Evolutionary conservation across 1,140 invertebrate genomes (phyloP).

Genomic region (Lysiphlebus fabarum): DNA sequence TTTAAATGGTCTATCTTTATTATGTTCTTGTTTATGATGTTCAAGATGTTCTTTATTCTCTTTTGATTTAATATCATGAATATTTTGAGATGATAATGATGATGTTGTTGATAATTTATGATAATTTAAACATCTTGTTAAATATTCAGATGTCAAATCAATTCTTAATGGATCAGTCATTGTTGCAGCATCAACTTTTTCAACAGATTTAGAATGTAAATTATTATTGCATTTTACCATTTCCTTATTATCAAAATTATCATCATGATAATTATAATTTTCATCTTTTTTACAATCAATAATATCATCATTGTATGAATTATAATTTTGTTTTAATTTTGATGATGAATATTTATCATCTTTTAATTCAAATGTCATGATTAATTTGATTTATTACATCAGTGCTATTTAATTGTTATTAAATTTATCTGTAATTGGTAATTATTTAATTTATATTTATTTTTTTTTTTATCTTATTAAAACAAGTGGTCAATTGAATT

Average conservation of each 20-base stretch:
- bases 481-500: no score
- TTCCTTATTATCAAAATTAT: conserved; percentile 47
- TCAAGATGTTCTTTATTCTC: conserved; percentile 57
- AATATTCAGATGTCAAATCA: conserved; percentile 50
- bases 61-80: conserved; percentile 39
- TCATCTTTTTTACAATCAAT: no score
- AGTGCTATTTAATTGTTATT: no score
- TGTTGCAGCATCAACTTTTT: conserved; percentile 56
- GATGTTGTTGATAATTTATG: no score
- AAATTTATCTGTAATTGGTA: background rate
- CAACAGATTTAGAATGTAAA: conserved; percentile 44
- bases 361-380: conserved; percentile 46
- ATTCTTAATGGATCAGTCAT: conserved; percentile 57
- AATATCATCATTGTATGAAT: no score
- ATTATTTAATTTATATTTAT: background rate
- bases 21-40: conserved; percentile 57
- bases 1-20: conserved; percentile 56
- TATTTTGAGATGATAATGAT: conserved; percentile 36
- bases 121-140: conserved; percentile 47
- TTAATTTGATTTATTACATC: conserved; percentile 7
- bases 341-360: conserved; percentile 25
- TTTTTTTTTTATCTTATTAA: background rate
- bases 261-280: conserved; percentile 46
- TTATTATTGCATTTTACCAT: conserved; percentile 38
- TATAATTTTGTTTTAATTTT: conserved; percentile 9